Conservation (phyloP, 2,113 vertebrate genomes). For the Cyrtonyx montezumae region DNA sequence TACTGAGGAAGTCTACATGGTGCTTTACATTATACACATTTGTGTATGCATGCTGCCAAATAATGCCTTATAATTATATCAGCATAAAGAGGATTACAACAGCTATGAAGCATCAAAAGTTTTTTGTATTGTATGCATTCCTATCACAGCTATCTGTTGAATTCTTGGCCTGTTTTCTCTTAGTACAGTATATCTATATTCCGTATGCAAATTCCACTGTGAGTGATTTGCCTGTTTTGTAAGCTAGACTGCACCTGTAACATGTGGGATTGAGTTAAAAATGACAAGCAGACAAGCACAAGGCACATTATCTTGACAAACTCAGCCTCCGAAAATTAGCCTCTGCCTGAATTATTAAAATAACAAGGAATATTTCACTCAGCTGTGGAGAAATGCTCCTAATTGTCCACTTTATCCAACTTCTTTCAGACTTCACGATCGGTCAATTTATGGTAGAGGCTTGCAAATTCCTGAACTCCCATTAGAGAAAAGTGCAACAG, state of each 20-base stretch:
- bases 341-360: conserved; percentile 97
- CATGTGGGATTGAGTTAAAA: conserved; percentile 90
- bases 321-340: conserved; percentile 93
- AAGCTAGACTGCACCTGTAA: conserved; percentile 86
- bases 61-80: conserved; percentile 13
- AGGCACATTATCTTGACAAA: conserved; percentile 95
- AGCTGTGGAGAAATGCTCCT: conserved; percentile 90
- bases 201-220: conserved; percentile 80
- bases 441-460: conserved; percentile 88
- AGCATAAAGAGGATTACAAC: background rate
- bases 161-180: conserved; percentile 47
- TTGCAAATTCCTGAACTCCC: conserved; percentile 90
- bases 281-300: conserved; percentile 93
- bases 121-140: conserved; percentile 23
- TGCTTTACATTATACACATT: background rate
- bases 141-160: conserved; percentile 55
- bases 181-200: conserved; percentile 73
- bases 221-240: conserved; percentile 84
- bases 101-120: conserved; percentile 33
- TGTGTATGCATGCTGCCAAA: conserved; percentile 8
- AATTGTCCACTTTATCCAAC: conserved; percentile 98
- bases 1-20: background rate
- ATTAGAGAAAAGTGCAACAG: conserved; percentile 86
- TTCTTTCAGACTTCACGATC: conserved; percentile 89
- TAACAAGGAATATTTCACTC: conserved; percentile 98